Base-by-base conservation (phyloP, 2,888 invertebrate species). In the Aleiodes alternator region DNA sequence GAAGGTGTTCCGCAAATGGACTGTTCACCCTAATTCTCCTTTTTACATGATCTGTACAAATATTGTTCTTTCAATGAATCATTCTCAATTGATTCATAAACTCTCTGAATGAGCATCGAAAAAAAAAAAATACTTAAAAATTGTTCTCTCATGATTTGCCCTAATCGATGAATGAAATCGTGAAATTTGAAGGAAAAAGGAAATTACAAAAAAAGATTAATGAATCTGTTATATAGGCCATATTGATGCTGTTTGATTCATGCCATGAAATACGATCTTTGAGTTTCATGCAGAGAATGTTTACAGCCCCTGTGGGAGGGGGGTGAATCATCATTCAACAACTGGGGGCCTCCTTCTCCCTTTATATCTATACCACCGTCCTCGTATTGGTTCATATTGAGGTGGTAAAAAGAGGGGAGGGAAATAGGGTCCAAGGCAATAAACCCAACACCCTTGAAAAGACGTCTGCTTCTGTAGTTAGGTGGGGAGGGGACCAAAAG, bases 361-460 rank as follows among this genome's bases (percentile, higher is more conserved):
- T 71, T 59, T 73, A 14, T 69, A 69, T 14, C 38, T 56, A n/a
- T 9, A 8, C 64, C 48, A 14, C 43, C 16, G 3, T 48, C 64
- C 64, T 23, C 43, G 66, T 56, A 51, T 57, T 69, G 55, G 69
- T 12, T 51, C 61, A 57, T 69, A 43, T 48, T 50, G 43, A 50
- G 48, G 34, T 51, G 29, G 70, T 50, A 43, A 70, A 73, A 55
- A 59, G 69, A 73, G 72, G 72, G 34, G 56, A 38, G 70, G 55
- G 6, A 70, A 73, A 55, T 68, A 69, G 75, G 72, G 70, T 78
- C 74, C 70, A 69, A 64, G 56, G 80, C 75, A 76, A 80, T 81
- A 79, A 81, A 78, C 78, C 69, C 75, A 71, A 79, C 80, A 80
- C 80, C 80, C 80, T 73, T 70, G 69, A 76, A 76, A 78, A 69